phyloP scores from a whole-genome alignment of 2,888 invertebrate species.

The Hypomecis atomaria region DNA sequence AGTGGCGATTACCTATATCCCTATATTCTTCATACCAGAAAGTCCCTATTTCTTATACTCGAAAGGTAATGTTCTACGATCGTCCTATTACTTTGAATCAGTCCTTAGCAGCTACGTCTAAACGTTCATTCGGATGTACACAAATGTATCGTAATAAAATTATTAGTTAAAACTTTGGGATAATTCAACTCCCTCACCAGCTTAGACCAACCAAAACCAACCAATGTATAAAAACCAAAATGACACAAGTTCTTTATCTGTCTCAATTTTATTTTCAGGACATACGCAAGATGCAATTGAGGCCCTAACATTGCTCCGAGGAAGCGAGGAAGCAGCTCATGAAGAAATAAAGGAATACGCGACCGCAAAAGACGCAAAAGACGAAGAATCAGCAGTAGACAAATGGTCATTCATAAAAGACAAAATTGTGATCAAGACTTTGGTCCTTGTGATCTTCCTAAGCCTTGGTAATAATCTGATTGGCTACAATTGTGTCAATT shows the following conservation, averaged over 20 bases:
- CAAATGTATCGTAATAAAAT: too few species aligned
- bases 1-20: slow-evolving; percentile 40
- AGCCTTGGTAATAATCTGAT: slow-evolving; percentile 44
- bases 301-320: slow-evolving; percentile 45
- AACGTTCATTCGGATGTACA: not conserved
- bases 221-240: too few species aligned
- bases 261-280: slow-evolving; percentile 21
- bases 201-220: too few species aligned
- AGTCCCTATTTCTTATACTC: slow-evolving; percentile 58
- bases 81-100: not conserved
- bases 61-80: slow-evolving; percentile 50
- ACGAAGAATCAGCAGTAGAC: slow-evolving; percentile 4
- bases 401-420: slow-evolving; percentile 41
- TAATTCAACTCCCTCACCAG: too few species aligned
- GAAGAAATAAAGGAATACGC: slow-evolving; percentile 48
- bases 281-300: slow-evolving; percentile 35
- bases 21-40: slow-evolving; percentile 56
- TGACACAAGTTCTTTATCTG: not conserved
- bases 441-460: slow-evolving; percentile 45
- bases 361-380: not conserved
- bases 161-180: too few species aligned
- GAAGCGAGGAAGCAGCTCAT: slow-evolving; percentile 42
- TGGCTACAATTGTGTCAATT: slow-evolving; percentile 53
- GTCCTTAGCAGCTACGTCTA: not conserved
- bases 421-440: slow-evolving; percentile 48